A percentile compares a stretch with the other conserved stretches of the same genome.
Conservation (phyloP, 1,140 invertebrate species). For the Oedothorax gibbosus region DNA sequence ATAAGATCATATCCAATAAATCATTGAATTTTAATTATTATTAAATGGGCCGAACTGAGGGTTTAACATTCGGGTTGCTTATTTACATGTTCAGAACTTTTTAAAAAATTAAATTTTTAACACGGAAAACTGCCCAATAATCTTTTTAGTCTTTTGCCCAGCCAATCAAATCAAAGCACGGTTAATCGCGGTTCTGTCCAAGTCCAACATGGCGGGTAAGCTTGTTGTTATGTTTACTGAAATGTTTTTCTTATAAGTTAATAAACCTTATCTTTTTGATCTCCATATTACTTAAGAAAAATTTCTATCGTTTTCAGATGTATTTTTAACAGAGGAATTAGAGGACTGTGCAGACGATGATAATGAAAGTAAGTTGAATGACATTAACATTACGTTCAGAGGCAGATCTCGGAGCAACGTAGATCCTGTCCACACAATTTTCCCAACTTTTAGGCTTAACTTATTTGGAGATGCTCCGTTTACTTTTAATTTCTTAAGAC, state of each 20-base stretch:
- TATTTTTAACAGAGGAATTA: constrained; percentile 47
- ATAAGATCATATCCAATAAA: no score
- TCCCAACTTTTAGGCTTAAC: constrained; percentile 45
- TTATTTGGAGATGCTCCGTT: no score
- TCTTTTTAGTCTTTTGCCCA: neutral
- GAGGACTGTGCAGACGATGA: constrained; percentile 15
- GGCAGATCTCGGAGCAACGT: constrained; percentile 37
- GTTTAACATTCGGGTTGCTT: no score
- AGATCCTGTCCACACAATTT: constrained; percentile 16
- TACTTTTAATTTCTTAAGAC: no score
- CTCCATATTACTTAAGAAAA: constrained; percentile 3
- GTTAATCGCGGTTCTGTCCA: constrained; percentile 51
- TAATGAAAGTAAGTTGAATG: constrained; percentile 47
- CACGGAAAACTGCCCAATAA: constrained; percentile 38
- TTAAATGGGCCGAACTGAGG: no score
- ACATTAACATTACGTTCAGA: constrained; percentile 12
- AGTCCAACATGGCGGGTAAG: constrained; percentile 58
- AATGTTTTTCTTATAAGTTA: constrained; percentile 18
- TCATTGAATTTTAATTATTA: no score
- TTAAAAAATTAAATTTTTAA: neutral
- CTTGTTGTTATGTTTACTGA: constrained; percentile 44
- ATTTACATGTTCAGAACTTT: no score
- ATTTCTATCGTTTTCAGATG: constrained; percentile 37
- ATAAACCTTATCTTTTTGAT: neutral
- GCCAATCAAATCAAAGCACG: constrained; percentile 54